Evolutionary conservation across 2,888 invertebrate species (phyloP).

Genomic region (Sarcophaga caerulescens): DNA sequence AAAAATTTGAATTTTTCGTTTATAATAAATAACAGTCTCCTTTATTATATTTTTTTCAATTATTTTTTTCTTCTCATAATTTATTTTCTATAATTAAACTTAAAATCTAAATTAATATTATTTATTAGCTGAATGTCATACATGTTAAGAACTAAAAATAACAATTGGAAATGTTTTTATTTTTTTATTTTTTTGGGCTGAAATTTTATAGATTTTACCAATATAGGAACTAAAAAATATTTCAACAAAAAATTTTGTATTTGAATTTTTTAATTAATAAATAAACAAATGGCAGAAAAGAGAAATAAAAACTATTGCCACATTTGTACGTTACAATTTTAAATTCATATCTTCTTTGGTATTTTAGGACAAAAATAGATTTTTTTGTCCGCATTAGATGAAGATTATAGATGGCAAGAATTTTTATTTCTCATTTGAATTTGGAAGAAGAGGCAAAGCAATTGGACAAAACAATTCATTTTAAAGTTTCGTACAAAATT

Average conservation of each 20-base stretch:
- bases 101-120: slow-evolving; percentile 28
- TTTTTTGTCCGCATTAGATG: no score
- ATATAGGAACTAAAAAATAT: no score
- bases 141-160: slow-evolving; percentile 9
- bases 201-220: no score
- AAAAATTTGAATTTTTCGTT: no score
- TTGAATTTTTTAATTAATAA: background rate
- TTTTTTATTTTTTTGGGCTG: no score
- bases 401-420: background rate
- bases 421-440: background rate
- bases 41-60: background rate
- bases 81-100: slow-evolving; percentile 23
- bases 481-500: background rate
- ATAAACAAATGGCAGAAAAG: background rate
- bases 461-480: background rate
- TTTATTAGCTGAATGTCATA: no score
- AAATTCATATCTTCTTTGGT: no score
- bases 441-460: slow-evolving; percentile 9
- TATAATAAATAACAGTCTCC: background rate
- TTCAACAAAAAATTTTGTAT: no score
- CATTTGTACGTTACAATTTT: no score
- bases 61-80: slow-evolving; percentile 1
- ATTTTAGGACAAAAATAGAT: no score
- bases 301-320: background rate
- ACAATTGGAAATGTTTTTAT: slow-evolving; percentile 13